Percentiles rank a stretch among this genome's conserved stretches.
Evolutionary conservation across 2,888 invertebrate genomes (phyloP).

Genomic region (Buathra laborator): DNA sequence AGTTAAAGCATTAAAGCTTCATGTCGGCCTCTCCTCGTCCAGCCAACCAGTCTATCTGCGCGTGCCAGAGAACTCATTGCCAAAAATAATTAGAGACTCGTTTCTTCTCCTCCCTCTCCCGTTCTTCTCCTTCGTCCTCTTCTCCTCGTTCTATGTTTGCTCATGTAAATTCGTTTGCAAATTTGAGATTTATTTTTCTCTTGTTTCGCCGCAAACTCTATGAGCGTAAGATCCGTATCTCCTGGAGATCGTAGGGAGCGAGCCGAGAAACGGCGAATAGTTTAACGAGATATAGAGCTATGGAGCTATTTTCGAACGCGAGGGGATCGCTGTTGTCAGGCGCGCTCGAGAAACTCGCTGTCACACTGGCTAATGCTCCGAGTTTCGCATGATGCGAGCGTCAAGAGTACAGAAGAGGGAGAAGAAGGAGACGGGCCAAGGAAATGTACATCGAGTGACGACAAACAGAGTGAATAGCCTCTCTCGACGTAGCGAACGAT

Average conservation of each 20-base stretch:
- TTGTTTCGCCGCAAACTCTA: slow-evolving; percentile 4
- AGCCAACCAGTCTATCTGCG: slow-evolving; percentile 27
- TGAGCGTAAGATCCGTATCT: slow-evolving; percentile 2
- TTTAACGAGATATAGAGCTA: slow-evolving; percentile 45
- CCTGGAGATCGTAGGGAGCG: slow-evolving; percentile 6
- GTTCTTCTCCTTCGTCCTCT: not conserved
- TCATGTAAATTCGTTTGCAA: slow-evolving; percentile 39
- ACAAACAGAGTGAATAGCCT: too few species aligned
- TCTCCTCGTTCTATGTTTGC: slow-evolving; percentile 14
- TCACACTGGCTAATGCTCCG: slow-evolving; percentile 10
- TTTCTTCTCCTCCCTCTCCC: not conserved
- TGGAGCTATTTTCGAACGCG: slow-evolving; percentile 66
- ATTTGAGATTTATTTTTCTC: slow-evolving; percentile 28
- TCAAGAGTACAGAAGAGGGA: not conserved
- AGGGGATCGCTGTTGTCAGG: slow-evolving; percentile 69
- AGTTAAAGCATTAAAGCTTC: not conserved
- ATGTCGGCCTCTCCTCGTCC: not conserved
- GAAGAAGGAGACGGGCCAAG: not conserved
- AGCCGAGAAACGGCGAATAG: slow-evolving; percentile 45
- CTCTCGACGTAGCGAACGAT: not conserved
- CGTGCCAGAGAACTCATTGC: slow-evolving; percentile 46
- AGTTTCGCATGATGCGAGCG: slow-evolving; percentile 3
- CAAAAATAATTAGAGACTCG: slow-evolving; percentile 62
- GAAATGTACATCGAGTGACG: not conserved
- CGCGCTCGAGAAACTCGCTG: slow-evolving; percentile 25